phyloP scores from a whole-genome alignment of 2,113 vertebrate genomes.

The Narcine bancroftii region DNA sequence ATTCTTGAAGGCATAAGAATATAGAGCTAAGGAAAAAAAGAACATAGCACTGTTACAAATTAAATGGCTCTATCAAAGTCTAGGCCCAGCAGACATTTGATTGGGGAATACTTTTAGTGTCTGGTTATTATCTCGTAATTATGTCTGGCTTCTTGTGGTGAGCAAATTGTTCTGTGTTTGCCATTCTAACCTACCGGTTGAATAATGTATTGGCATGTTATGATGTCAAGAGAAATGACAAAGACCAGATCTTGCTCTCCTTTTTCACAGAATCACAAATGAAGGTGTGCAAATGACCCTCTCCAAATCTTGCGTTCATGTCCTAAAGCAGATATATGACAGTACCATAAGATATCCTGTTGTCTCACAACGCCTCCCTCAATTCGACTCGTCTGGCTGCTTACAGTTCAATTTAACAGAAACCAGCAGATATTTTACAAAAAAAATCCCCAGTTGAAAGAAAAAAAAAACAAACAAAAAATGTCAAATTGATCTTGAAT shows the following conservation, averaged over 20 bases:
- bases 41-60: background rate
- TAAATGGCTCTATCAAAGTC: background rate
- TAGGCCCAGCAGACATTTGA: background rate
- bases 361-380: background rate
- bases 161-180: background rate
- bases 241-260: background rate
- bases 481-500: background rate
- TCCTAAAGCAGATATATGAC: background rate
- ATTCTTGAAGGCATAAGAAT: background rate
- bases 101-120: background rate
- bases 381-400: background rate
- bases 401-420: background rate
- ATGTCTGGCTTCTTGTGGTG: background rate
- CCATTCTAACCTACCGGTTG: background rate
- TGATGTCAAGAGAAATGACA: background rate
- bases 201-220: background rate
- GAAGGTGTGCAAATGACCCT: background rate
- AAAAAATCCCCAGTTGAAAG: background rate
- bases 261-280: background rate
- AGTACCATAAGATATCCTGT: too few species aligned
- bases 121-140: background rate
- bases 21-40: background rate
- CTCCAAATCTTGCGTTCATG: background rate
- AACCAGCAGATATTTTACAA: background rate
- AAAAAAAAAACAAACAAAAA: background rate